Conservation (phyloP, 23 tunicate genomes). For the Oikopleura albicans region DNA sequence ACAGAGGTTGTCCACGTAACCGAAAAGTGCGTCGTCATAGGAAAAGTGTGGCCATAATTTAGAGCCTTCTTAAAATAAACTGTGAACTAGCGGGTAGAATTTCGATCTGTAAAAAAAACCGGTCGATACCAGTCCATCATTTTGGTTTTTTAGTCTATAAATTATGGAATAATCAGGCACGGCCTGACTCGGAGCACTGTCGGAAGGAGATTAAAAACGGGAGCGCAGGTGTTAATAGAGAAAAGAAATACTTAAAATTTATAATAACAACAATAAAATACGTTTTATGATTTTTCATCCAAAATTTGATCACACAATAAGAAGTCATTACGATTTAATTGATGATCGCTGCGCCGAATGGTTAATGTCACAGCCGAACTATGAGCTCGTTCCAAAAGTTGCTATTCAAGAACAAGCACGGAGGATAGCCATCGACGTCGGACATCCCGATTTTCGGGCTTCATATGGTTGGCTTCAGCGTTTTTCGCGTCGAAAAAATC, state of each 20-base stretch:
- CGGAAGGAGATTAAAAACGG: too few species aligned
- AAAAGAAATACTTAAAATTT: too few species aligned
- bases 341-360: neutral
- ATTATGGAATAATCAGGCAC: too few species aligned
- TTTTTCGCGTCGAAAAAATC: neutral
- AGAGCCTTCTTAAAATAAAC: too few species aligned
- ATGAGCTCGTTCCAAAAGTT: neutral
- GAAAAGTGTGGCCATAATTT: too few species aligned
- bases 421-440: neutral
- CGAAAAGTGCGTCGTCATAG: neutral
- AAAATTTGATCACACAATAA: too few species aligned
- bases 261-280: neutral
- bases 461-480: neutral
- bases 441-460: neutral
- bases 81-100: too few species aligned
- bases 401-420: neutral
- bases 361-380: neutral
- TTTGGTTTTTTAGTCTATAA: too few species aligned
- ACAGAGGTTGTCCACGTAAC: neutral
- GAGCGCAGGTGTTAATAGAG: too few species aligned
- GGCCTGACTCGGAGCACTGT: too few species aligned
- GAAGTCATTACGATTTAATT: neutral
- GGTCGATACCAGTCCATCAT: too few species aligned
- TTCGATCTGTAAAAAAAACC: too few species aligned
- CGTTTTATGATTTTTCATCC: neutral